These are phyloP conservation scores for Microplitis demolitor DNA, from an alignment of 1,140 invertebrate genomes.

Conservation along the genomic window DNA sequence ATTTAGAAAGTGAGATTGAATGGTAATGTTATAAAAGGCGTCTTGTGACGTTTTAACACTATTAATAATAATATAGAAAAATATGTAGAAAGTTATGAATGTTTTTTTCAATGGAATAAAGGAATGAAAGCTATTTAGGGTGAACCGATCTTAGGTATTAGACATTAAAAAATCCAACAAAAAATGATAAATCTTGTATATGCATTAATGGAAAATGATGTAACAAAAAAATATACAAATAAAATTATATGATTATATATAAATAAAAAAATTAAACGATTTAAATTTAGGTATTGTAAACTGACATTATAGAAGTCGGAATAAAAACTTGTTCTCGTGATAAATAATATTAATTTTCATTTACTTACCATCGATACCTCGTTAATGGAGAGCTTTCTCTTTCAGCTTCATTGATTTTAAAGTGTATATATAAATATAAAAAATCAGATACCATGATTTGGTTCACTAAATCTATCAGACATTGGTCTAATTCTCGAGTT, in stretches of 20 bases:
- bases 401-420: too few relatives aligned
- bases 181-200: background rate
- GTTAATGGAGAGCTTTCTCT: too few relatives aligned
- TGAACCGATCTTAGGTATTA: too few relatives aligned
- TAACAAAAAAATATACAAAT: conserved; percentile 18
- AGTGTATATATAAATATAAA: too few relatives aligned
- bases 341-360: conserved; percentile 19
- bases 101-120: background rate
- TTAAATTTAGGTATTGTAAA: conserved; percentile 25
- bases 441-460: too few relatives aligned
- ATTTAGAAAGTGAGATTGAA: too few relatives aligned
- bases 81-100: background rate
- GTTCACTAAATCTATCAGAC: too few relatives aligned
- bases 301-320: conserved; percentile 50
- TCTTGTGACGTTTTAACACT: too few relatives aligned
- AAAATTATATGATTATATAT: conserved; percentile 11
- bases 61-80: background rate
- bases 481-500: too few relatives aligned
- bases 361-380: background rate
- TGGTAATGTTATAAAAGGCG: too few relatives aligned
- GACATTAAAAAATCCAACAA: too few relatives aligned
- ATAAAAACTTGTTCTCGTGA: conserved; percentile 61
- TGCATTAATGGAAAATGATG: background rate
- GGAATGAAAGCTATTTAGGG: background rate
- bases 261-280: conserved; percentile 13